Percentiles rank a stretch among this genome's conserved stretches.
phyloP scores from a whole-genome alignment of 1,140 invertebrate genomes.

The Anastatus disparis region DNA sequence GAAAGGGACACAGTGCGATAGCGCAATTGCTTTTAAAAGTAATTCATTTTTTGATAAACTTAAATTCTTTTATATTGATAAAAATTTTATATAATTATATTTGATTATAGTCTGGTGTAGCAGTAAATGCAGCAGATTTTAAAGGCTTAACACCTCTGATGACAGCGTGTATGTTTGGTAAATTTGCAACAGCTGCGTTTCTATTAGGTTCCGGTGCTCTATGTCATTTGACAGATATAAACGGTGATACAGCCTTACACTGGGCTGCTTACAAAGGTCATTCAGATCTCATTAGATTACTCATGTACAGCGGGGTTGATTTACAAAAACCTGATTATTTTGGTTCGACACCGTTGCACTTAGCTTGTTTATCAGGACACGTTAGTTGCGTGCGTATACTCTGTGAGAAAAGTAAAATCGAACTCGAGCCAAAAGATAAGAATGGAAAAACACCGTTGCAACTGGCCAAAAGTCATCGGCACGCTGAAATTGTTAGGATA shows the following conservation, averaged over 20 bases:
- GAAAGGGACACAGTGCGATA: constrained; percentile 85
- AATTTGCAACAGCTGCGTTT: constrained; percentile 88
- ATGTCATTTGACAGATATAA: constrained; percentile 87
- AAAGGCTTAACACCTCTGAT: constrained; percentile 91
- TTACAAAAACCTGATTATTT: constrained; percentile 91
- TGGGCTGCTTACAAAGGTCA: constrained; percentile 95
- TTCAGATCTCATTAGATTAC: constrained; percentile 83
- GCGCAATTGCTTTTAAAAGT: constrained; percentile 84
- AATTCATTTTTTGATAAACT: no score
- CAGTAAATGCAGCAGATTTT: constrained; percentile 88
- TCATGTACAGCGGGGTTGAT: constrained; percentile 92
- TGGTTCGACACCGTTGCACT: constrained; percentile 90
- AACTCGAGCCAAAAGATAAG: constrained; percentile 86
- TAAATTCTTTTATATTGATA: no score
- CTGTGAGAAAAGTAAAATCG: constrained; percentile 89
- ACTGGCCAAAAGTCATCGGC: constrained; percentile 86
- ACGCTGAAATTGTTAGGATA: constrained; percentile 84
- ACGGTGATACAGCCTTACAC: constrained; percentile 91
- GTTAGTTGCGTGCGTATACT: constrained; percentile 82
- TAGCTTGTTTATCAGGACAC: constrained; percentile 91
- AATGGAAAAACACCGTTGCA: constrained; percentile 91
- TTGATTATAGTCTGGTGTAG: constrained; percentile 76
- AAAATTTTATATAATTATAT: no score
- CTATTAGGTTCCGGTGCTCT: constrained; percentile 87
- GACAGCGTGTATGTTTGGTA: constrained; percentile 92